Evolutionary conservation across 2,113 vertebrate species (phyloP), one percentile per base, ranked within the genome.

Genomic region (Neoarius graeffei): DNA sequence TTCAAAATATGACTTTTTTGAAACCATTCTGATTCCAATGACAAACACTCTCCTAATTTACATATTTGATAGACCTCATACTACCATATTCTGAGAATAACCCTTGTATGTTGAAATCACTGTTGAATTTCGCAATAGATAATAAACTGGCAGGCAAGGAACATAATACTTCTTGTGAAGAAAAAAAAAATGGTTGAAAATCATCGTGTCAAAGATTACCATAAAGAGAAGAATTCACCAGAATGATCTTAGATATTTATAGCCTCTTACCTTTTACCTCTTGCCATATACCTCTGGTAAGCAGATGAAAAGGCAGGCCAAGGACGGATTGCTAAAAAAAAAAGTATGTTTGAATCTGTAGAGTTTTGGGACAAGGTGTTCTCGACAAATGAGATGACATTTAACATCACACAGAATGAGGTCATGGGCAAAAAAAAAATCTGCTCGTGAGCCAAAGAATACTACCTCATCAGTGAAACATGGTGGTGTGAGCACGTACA

Each of bases 401-500:
- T 69, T 30, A 84, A 27, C 15, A 4, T 19, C 25, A 5, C 15
- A 66, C 19, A 56, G 25, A 84, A 84, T 69, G 64, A 69, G 30
- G 64, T 64, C 52, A 83, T 64, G 13, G 15, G 81, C 23, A 52
- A n/a, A 30, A 67, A 67, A 69, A 30, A 30, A 59, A 27, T 56
- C 52, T 30, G 52, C 15, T 57, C 52, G 0, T 57, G 52, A 57
- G 56, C 54, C n/a, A 81, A 59, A 81, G 54, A 57, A 57, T 30
- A 57, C 54, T 15, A 7, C 54, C 54, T 59, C 54, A 81, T 81
- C 56, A 81, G 60, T 69, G 64, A 84, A 84, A 84, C 25, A 84
- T 19, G 50, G 64, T 67, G 79, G 27, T 27, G 17, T 81, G 79
- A 59, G 62, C 64, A 3, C 5, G 15, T 54, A 50, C 60, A 13